Evolutionary conservation across 1,140 invertebrate genomes (phyloP), one percentile per base, ranked within the genome.

Genomic region (Drosophila santomea): DNA sequence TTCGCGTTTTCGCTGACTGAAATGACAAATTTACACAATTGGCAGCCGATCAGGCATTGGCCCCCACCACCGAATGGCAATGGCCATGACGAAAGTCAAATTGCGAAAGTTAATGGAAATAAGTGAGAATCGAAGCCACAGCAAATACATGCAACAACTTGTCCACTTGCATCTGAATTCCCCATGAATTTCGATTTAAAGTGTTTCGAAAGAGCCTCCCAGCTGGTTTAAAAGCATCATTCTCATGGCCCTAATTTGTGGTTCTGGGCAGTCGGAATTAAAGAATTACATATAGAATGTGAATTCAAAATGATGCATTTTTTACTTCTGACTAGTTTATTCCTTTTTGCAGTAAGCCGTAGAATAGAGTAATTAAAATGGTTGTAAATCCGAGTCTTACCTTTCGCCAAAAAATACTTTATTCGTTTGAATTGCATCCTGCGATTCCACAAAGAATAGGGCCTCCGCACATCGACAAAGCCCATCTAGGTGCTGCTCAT

Each of bases 21-120:
- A 72, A 77, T 72, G 55, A 72, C 60, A 72, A 77, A 78, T 60
- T 72, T 77, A 51, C 67, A 64, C 59, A 78, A 76, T 56, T 67
- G 72, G 35, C 38, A 71, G 67, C 17, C 67, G 66, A 47, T 71
- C 59, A 43, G 60, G 35, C 63, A 44, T 39, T 45, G 61, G 52
- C 35, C 48, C 12, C 20, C 20, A 20, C 17, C 15, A 14, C 4
- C 36, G 35, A 11, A 7, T 47, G 48, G 32, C 51, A 11, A 55
- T 48, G 43, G 17, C 48, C n/a, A 32, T 62, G 60, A 36, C 32
- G 50, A 36, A 36, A 36, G 51, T 57, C 63, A 17, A 59, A 38
- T 55, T 74, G 72, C 62, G 52, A 67, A 51, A 60, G 50, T 73
- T 63, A 74, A 75, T 75, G 59, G 58, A 72, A 72, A 74, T 61